These are phyloP conservation scores for Drosophila cardini DNA, from an alignment of 1,140 invertebrate species.

Conservation along the genomic window DNA sequence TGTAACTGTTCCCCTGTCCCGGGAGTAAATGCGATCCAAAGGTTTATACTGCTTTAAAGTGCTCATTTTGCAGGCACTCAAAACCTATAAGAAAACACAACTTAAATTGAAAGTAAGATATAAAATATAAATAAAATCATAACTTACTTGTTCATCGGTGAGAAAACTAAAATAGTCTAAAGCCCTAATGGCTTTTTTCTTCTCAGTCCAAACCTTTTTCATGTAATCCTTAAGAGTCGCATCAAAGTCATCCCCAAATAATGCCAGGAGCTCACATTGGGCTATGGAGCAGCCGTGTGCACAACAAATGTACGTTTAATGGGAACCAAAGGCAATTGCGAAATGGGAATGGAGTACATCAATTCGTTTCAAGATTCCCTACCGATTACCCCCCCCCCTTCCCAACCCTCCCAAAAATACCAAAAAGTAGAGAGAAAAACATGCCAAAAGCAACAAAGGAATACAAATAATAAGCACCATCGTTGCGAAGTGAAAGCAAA, in stretches of 20 bases:
- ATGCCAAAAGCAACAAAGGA: conserved; percentile 31
- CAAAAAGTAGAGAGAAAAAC: conserved; percentile 33
- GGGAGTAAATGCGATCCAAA: conserved; percentile 68
- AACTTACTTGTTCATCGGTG: conserved; percentile 61
- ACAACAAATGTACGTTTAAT: conserved; percentile 54
- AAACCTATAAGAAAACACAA: conserved; percentile 42
- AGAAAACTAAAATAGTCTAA: conserved; percentile 77
- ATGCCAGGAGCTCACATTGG: conserved; percentile 67
- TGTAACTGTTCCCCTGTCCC: conserved; percentile 65
- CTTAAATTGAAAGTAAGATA: neutral
- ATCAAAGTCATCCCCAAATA: conserved; percentile 61
- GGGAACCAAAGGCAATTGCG: conserved; percentile 36
- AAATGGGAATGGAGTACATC: conserved; percentile 64
- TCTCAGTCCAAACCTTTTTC: conserved; percentile 69
- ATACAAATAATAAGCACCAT: conserved; percentile 54
- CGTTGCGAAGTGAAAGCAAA: conserved; percentile 64
- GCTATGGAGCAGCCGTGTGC: conserved; percentile 50
- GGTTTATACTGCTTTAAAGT: conserved; percentile 65
- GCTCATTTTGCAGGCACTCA: conserved; percentile 63
- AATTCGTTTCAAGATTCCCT: conserved; percentile 62
- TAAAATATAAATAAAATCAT: too few relatives aligned
- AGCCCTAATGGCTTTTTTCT: conserved; percentile 67
- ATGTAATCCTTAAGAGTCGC: conserved; percentile 58
- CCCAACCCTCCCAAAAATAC: too few relatives aligned
- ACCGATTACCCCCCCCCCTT: conserved; percentile 37